phyloP scores from a whole-genome alignment of 2,113 vertebrate species.

The Pomatorhinus ruficollis region DNA sequence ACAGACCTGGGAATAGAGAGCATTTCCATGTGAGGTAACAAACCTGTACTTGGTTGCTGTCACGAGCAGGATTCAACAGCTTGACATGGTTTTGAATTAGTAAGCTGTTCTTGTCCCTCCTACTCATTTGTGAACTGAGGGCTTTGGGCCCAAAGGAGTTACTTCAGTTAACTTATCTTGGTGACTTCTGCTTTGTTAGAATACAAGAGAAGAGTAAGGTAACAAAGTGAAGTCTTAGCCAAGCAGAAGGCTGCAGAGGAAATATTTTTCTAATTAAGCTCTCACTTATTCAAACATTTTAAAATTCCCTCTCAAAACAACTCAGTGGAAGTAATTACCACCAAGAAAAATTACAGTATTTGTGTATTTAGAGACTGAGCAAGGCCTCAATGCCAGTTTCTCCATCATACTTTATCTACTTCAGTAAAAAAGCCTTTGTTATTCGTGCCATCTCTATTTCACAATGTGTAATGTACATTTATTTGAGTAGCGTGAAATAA shows the following conservation, averaged over 20 bases:
- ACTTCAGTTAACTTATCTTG: background rate
- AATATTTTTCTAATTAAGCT: background rate
- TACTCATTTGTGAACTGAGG: background rate
- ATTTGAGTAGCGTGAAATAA: constrained; percentile 12
- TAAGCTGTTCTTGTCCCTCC: background rate
- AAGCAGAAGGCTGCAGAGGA: background rate
- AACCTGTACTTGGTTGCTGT: background rate
- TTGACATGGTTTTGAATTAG: background rate
- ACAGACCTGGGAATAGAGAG: background rate
- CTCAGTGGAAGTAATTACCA: background rate
- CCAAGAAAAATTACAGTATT: background rate
- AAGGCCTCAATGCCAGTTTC: background rate
- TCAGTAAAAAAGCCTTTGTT: background rate
- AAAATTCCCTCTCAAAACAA: background rate
- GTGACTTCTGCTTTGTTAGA: background rate
- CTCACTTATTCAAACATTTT: background rate
- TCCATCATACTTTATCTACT: background rate
- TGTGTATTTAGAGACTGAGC: background rate
- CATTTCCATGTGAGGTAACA: background rate
- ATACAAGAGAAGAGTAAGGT: background rate
- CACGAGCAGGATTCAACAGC: background rate
- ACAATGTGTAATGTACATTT: background rate
- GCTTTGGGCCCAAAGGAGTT: background rate
- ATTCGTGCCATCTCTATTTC: background rate
- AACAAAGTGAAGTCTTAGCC: background rate